These are phyloP conservation scores for Carduelis carduelis DNA, from an alignment of 2,797 vertebrate species.

Conservation along the genomic window DNA sequence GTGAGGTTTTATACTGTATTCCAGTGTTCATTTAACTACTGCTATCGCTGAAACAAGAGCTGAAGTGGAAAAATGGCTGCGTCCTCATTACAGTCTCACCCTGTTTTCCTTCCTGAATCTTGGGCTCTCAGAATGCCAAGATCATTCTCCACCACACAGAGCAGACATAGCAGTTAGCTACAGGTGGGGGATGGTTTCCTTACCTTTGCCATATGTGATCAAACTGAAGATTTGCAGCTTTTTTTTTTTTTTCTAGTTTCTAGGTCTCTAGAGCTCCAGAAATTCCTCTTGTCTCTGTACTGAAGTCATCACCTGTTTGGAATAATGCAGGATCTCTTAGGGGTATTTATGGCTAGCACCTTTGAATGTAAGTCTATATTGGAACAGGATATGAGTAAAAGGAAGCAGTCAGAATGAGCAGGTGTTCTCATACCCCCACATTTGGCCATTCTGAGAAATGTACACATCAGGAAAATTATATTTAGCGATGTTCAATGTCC, in stretches of 20 bases:
- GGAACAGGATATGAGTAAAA: conserved; percentile 76
- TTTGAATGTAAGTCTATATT: not conserved
- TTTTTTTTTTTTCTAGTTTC: not conserved
- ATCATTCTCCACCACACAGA: not conserved
- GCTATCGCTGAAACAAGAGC: not conserved
- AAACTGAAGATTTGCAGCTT: not conserved
- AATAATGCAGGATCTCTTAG: conserved; percentile 16
- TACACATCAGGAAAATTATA: conserved; percentile 40
- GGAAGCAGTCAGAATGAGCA: conserved; percentile 67
- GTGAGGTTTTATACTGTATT: not conserved
- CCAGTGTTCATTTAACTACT: not conserved
- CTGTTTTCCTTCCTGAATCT: not conserved
- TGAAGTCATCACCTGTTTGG: not conserved
- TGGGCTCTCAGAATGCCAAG: not conserved
- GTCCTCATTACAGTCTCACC: not conserved
- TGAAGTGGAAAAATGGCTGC: not conserved
- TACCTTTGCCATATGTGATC: not conserved
- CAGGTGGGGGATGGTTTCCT: not conserved
- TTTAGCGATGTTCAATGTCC: conserved; percentile 56
- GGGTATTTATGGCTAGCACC: not conserved
- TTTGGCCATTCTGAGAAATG: conserved; percentile 49
- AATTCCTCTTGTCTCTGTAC: not conserved
- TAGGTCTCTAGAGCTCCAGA: not conserved
- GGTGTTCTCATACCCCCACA: conserved; percentile 43
- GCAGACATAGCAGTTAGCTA: not conserved